Base-by-base conservation (phyloP, 2,113 vertebrate genomes). In the Sporophila hypoxantha region DNA sequence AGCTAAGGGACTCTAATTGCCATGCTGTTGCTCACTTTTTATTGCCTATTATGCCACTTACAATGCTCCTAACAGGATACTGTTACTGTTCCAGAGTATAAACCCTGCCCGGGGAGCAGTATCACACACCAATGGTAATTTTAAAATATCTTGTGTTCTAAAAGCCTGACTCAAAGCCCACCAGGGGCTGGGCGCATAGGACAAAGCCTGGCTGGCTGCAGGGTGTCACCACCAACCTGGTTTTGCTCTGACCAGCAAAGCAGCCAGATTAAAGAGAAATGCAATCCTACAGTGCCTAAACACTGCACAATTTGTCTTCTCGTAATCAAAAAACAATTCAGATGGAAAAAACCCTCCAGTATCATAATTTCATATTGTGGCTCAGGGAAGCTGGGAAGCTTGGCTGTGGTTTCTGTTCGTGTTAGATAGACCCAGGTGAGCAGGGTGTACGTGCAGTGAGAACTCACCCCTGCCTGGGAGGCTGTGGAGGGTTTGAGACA, bases 391-490 rank as follows among this genome's bases (percentile, higher is more conserved):
- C 64, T 21, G 21, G 56, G 46, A 66, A 70, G 29, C 26, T 47
- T 34, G 47, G 10, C 47, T 34, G 21, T 23, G 26, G 13, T 34
- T 79, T 36, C 52, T 88, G 39, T 22, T 50, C 0, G 0, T 5
- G 0, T 32, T 18, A 27, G 34, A 17, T 1, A 49, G 25, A 23
- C 3, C 8, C 36, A 49, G 59, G 29, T 65, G n/a, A 57, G 64
- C 1, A 3, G 39, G 26, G 13, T 49, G 39, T 9, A 17, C 0
- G 0, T 1, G 1, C 37, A 71, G 18, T 5, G 3, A 66, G 29
- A 55, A 55, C 44, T 12, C 60, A 39, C 10, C 46, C 39, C 61
- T n/a, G 29, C 20, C 66, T 49, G 23, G 18, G 41, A 21, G 50
- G 52, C 59, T 69, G 37, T 6, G 7, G 49, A 75, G 52, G 32